Base-by-base conservation (phyloP, 1,140 invertebrate species). In the Drosophila subobscura region DNA sequence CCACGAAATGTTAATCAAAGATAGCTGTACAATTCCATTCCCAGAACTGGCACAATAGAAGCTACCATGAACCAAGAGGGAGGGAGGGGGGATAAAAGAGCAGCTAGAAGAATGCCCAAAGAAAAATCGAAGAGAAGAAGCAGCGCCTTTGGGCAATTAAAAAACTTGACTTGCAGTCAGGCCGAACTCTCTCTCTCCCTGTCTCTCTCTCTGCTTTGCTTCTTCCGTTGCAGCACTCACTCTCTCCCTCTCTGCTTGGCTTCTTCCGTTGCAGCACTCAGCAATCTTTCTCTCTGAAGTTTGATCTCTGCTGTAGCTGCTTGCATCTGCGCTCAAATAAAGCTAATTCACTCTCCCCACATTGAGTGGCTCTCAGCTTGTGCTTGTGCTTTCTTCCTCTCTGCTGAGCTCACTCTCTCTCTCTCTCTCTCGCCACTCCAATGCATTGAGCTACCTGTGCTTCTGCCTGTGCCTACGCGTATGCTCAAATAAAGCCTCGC, bases 1-100 rank as follows among this genome's bases (percentile, higher is more conserved):
- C 58, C 42, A 44, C 57, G 56, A 74, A 85, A 85, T 85, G 83
- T 77, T 85, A 86, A 85, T 88, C 83, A 86, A 86, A 86, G 70
- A 75, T 86, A 86, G 81, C 81, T 86, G 81, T 86, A 85, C 70
- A 81, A 88, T 88, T 85, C 81, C 61, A 86, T 85, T 86, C 81
- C 61, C 53, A 81, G 83, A 86, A 88, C 74, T 86, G 63, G 77
- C 65, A 86, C 83, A 86, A 83, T 80, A 80, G 79, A 84, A 79
- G 66, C 63, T 72, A 8, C 33, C 33, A 79, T 51, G 72, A 60
- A 70, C 57, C 59, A 61, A 60, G 40, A 40, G 25, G 50, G 61
- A 76, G 59, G 58, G 63, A 42, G 27, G 7, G 37, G 16, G 49
- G 53, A 27, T 57, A 54, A 49, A 49, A 63, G 50, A 40, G 40